A percentile compares a stretch with the other conserved stretches of the same genome.
Conservation (phyloP, 2,113 vertebrate genomes). For the Ariopsis seemanni region DNA sequence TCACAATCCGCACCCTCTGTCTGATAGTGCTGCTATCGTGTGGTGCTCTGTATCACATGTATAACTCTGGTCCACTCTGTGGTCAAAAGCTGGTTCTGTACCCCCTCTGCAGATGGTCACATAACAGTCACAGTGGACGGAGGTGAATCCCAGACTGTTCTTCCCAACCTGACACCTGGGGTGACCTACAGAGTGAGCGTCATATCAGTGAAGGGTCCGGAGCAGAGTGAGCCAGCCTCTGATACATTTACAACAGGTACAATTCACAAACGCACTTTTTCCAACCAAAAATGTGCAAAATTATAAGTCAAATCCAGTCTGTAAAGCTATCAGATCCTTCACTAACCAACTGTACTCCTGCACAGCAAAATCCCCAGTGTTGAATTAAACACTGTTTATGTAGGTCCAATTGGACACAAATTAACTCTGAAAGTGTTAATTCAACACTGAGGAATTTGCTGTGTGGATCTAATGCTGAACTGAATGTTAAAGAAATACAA, state of each 20-base stretch:
- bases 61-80: background rate
- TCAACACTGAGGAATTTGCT: too few relatives aligned
- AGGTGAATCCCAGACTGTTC: conserved; percentile 37
- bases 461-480: too few relatives aligned
- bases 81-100: background rate
- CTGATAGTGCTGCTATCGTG: background rate
- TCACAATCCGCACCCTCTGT: conserved; percentile 8
- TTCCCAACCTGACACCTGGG: too few relatives aligned
- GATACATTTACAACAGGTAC: conserved; percentile 85
- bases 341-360: background rate
- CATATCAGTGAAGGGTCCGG: conserved; percentile 83
- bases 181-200: conserved; percentile 59
- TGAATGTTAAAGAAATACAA: too few relatives aligned
- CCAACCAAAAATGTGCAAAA: conserved; percentile 76
- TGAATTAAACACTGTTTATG: too few relatives aligned
- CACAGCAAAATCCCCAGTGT: too few relatives aligned
- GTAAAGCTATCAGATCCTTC: background rate
- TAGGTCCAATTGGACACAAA: too few relatives aligned
- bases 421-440: too few relatives aligned
- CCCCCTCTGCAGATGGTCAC: conserved; percentile 72
- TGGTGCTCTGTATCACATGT: background rate
- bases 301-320: background rate
- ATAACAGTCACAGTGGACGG: conserved; percentile 77
- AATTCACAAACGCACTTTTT: background rate
- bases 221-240: conserved; percentile 86